Percentiles rank a stretch among this genome's conserved stretches.
Conservation (phyloP, 2,113 vertebrate species). For the Ictidomys tridecemlineatus region DNA sequence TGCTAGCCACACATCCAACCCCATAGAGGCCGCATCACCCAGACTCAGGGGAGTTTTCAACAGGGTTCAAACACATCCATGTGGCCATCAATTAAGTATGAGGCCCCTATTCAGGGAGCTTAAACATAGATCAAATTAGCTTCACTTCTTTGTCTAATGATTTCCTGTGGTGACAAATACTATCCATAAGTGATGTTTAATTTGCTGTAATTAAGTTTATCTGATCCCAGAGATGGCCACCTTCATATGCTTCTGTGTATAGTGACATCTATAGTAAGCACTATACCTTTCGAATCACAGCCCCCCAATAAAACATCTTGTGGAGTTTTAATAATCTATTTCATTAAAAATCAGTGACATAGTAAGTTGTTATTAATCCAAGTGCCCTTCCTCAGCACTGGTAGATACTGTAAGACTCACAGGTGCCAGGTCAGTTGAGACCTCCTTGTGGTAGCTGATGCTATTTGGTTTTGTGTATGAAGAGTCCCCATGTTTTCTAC, state of each 20-base stretch:
- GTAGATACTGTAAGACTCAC: background rate
- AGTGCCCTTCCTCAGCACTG: background rate
- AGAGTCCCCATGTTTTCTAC: background rate
- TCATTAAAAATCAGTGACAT: background rate
- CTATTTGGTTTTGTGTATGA: background rate
- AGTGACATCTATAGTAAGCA: background rate
- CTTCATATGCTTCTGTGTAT: background rate
- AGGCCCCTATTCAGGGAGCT: background rate
- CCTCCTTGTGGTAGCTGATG: background rate
- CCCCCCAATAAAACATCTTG: background rate
- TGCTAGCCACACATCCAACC: background rate
- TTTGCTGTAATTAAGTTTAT: slow-evolving; percentile 9
- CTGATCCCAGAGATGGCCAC: background rate
- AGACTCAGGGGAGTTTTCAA: background rate
- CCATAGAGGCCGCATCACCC: background rate
- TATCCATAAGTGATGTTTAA: background rate
- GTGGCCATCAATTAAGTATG: background rate
- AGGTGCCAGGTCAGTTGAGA: background rate
- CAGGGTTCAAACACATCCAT: background rate
- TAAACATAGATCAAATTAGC: background rate
- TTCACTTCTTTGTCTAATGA: background rate
- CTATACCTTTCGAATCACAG: background rate
- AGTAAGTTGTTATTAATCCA: background rate
- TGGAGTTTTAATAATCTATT: background rate
- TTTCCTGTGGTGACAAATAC: background rate